Evolutionary conservation across 2,113 vertebrate species (phyloP).

Genomic region (Notarius quadriscutis): DNA sequence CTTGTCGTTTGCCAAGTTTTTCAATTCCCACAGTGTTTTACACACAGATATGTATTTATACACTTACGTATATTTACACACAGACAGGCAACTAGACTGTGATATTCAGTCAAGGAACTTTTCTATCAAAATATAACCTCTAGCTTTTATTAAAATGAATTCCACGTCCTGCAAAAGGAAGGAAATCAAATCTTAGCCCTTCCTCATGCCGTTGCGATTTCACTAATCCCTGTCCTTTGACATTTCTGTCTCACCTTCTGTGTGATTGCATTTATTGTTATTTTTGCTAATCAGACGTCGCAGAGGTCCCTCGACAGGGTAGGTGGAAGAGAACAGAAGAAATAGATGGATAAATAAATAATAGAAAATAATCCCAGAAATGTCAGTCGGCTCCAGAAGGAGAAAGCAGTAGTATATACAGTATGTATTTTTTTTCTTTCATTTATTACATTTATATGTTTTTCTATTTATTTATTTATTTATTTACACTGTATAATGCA

Average conservation of each 20-base stretch:
- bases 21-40: conserved; percentile 52
- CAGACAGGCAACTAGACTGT: conserved; percentile 36
- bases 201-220: conserved; percentile 61
- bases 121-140: conserved; percentile 3
- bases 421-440: neutral
- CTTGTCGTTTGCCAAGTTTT: conserved; percentile 69
- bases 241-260: conserved; percentile 59
- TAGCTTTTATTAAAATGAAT: conserved; percentile 41
- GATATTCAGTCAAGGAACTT: conserved; percentile 9
- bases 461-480: neutral
- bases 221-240: conserved; percentile 68
- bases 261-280: conserved; percentile 67
- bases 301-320: conserved; percentile 44
- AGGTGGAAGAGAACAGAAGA: conserved; percentile 55
- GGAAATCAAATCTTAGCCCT: conserved; percentile 59
- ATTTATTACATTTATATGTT: conserved; percentile 7
- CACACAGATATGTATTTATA: conserved; percentile 18
- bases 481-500: neutral
- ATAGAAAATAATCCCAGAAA: conserved; percentile 46
- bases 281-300: conserved; percentile 64
- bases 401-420: conserved; percentile 3
- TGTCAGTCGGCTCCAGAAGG: conserved; percentile 45
- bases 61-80: conserved; percentile 28
- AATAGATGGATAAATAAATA: conserved; percentile 61
- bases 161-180: conserved; percentile 36